These are phyloP conservation scores for Ailurus styani DNA, from an alignment of 2,113 vertebrate genomes.

Conservation along the genomic window DNA sequence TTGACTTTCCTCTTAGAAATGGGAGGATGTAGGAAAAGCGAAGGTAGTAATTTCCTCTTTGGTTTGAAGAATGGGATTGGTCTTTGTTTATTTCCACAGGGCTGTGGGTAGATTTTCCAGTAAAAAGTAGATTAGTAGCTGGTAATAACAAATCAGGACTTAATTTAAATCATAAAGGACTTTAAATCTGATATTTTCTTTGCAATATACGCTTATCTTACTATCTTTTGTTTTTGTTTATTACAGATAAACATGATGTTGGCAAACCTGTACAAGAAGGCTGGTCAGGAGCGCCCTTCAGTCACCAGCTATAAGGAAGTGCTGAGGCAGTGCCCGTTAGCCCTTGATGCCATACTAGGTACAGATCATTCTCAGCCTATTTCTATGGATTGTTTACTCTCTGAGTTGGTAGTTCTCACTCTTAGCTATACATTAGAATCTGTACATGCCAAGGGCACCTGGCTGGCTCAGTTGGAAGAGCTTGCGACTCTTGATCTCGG, in stretches of 20 bases:
- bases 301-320: constrained; percentile 99
- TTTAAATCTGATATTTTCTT: constrained; percentile 12
- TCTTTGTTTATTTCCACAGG: not conserved
- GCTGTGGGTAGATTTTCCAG: not conserved
- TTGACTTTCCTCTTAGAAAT: not conserved
- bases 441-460: not conserved
- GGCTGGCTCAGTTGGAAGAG: not conserved
- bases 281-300: constrained; percentile 96
- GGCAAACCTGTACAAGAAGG: constrained; percentile 97
- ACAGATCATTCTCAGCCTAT: constrained; percentile 11
- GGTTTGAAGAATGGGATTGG: not conserved
- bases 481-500: not conserved
- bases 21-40: not conserved
- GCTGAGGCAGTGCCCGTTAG: constrained; percentile 95
- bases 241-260: constrained; percentile 99
- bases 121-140: not conserved
- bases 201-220: not conserved
- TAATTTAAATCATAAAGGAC: too few relatives aligned
- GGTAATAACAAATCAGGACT: not conserved
- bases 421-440: not conserved
- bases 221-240: constrained; percentile 31
- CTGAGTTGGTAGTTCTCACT: not conserved
- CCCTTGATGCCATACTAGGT: constrained; percentile 97
- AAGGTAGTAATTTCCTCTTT: not conserved
- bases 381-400: not conserved